Conservation (phyloP, 1,140 invertebrate species). For the Galendromus occidentalis region DNA sequence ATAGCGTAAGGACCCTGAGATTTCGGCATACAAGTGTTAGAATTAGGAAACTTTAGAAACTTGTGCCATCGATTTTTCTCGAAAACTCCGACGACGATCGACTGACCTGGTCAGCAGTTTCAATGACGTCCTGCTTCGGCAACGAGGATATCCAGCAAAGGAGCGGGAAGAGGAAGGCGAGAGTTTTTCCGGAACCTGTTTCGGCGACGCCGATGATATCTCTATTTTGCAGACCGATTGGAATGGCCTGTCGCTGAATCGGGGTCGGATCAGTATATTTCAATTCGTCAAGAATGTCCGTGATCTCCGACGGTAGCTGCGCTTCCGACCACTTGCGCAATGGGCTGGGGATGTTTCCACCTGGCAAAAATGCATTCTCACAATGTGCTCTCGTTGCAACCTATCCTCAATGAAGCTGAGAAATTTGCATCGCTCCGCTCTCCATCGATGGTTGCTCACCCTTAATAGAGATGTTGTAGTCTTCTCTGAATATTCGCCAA, state of each 20-base stretch:
- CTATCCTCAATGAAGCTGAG: no score
- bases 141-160: constrained; percentile 94
- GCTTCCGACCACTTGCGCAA: constrained; percentile 87
- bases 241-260: constrained; percentile 96
- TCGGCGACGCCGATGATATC: constrained; percentile 99
- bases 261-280: constrained; percentile 66
- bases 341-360: constrained; percentile 88
- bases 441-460: constrained; percentile 29
- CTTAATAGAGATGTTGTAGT: constrained; percentile 98
- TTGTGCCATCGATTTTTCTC: no score
- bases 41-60: constrained; percentile 15
- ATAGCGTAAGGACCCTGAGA: constrained; percentile 90
- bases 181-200: constrained; percentile 93
- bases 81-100: no score
- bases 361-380: no score
- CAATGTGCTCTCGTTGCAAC: no score
- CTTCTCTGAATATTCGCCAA: constrained; percentile 98
- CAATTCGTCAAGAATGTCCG: constrained; percentile 54
- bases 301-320: constrained; percentile 67
- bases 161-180: constrained; percentile 92
- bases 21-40: neutral
- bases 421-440: no score
- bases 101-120: constrained; percentile 13
- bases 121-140: constrained; percentile 46
- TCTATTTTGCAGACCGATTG: constrained; percentile 90